Percentiles rank a stretch among this genome's conserved stretches.
Conservation (phyloP, 2,888 invertebrate genomes). For the Tetropium fuscum region DNA sequence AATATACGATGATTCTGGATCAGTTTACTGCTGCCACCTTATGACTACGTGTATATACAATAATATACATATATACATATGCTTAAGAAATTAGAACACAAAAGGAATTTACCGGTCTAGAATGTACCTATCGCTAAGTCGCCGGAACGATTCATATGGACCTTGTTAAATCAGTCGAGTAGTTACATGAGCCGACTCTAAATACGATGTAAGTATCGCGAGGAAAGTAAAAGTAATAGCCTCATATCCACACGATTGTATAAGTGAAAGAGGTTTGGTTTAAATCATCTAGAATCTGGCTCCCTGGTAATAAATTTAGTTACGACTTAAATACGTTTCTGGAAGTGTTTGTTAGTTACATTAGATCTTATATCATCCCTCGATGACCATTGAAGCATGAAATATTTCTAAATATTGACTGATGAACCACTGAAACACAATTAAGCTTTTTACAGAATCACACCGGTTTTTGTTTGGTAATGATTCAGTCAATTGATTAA, state of each 20-base stretch:
- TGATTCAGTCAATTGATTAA: no score
- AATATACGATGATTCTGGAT: not conserved
- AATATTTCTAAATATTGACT: no score
- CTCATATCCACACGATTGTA: not conserved
- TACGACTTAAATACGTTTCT: not conserved
- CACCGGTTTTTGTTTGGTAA: no score
- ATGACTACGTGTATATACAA: no score
- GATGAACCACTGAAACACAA: no score
- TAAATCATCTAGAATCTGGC: not conserved
- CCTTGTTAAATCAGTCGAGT: slow-evolving; percentile 4
- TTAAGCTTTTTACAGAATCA: no score
- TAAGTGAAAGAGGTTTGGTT: slow-evolving; percentile 24
- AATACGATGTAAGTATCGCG: slow-evolving; percentile 17
- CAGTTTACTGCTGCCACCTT: not conserved
- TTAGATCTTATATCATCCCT: not conserved
- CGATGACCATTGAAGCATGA: not conserved
- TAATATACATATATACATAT: not conserved
- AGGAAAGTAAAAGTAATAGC: slow-evolving; percentile 21
- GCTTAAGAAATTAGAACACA: not conserved
- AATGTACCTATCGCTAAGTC: slow-evolving; percentile 7
- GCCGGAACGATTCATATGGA: slow-evolving; percentile 13
- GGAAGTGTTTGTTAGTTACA: not conserved
- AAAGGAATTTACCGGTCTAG: slow-evolving; percentile 7
- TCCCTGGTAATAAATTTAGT: not conserved
- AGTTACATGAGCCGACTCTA: slow-evolving; percentile 6